Conservation (phyloP, 1,140 invertebrate species). For the Macrotrachela quadricornifera region DNA sequence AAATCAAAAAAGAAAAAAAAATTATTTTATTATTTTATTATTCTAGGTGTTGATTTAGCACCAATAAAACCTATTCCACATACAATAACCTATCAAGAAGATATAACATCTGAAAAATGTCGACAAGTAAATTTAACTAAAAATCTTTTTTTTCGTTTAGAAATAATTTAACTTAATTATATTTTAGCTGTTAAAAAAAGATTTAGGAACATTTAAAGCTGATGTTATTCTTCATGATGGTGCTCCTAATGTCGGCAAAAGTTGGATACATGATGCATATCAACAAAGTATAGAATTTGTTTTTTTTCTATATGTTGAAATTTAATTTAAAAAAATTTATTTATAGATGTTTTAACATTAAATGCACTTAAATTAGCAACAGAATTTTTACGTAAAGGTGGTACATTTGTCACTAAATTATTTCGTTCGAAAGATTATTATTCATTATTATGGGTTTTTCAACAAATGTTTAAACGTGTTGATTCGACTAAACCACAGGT, state of each 20-base stretch:
- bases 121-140: constrained; percentile 21
- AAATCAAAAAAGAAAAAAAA: too few species aligned
- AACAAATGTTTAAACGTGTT: constrained; percentile 65
- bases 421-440: constrained; percentile 97
- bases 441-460: constrained; percentile 74
- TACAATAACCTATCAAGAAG: constrained; percentile 65
- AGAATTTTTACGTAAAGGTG: constrained; percentile 68
- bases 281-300: constrained; percentile 42
- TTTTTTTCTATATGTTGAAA: neutral
- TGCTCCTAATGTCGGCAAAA: constrained; percentile 86
- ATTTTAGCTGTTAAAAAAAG: constrained; percentile 43
- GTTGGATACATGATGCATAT: constrained; percentile 93
- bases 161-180: too few species aligned
- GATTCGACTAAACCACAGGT: constrained; percentile 10
- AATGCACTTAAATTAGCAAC: constrained; percentile 76
- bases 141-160: neutral
- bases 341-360: constrained; percentile 43
- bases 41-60: constrained; percentile 65
- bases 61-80: constrained; percentile 78
- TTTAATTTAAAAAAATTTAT: constrained; percentile 10
- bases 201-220: constrained; percentile 41
- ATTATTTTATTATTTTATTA: too few species aligned
- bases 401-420: constrained; percentile 95
- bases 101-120: constrained; percentile 84
- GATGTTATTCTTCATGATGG: constrained; percentile 90